phyloP scores from a whole-genome alignment of 2,888 invertebrate genomes.

The Drosophila limbata region DNA sequence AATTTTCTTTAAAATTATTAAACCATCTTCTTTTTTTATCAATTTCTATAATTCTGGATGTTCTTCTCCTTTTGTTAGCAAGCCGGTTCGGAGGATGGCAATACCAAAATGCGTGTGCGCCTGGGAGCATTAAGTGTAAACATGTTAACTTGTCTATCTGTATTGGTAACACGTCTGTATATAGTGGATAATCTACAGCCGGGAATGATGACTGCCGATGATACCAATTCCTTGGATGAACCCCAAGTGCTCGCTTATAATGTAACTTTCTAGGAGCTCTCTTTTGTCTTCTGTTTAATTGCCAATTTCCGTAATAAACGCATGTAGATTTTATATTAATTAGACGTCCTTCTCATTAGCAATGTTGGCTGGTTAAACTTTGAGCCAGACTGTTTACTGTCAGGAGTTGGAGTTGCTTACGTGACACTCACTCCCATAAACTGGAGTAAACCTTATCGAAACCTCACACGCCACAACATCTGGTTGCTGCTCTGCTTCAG shows the following conservation, averaged over 20 bases:
- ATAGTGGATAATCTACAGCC: conserved; percentile 21
- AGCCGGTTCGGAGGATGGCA: neutral
- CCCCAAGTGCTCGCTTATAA: conserved; percentile 19
- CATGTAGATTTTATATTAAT: conserved; percentile 52
- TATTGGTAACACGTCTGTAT: neutral
- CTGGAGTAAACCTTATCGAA: neutral
- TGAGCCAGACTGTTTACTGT: conserved; percentile 15
- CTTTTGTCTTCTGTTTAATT: conserved; percentile 43
- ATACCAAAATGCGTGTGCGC: conserved; percentile 30
- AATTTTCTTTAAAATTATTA: neutral
- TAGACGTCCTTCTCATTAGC: conserved; percentile 61
- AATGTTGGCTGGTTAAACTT: conserved; percentile 35
- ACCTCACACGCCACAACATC: conserved; percentile 6
- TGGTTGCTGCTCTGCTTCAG: conserved; percentile 31
- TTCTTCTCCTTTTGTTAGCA: conserved; percentile 19
- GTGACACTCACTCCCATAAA: conserved; percentile 19
- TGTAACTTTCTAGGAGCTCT: conserved; percentile 1
- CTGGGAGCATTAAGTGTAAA: neutral
- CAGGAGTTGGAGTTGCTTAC: conserved; percentile 18
- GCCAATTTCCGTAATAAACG: conserved; percentile 71
- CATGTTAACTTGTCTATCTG: conserved; percentile 6
- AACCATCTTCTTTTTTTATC: neutral
- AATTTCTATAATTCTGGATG: neutral
- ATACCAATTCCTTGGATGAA: conserved; percentile 25
- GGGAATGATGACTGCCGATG: conserved; percentile 23